phyloP scores from a whole-genome alignment of 2,797 vertebrate species.

The Pseudocheirus occidentalis region DNA sequence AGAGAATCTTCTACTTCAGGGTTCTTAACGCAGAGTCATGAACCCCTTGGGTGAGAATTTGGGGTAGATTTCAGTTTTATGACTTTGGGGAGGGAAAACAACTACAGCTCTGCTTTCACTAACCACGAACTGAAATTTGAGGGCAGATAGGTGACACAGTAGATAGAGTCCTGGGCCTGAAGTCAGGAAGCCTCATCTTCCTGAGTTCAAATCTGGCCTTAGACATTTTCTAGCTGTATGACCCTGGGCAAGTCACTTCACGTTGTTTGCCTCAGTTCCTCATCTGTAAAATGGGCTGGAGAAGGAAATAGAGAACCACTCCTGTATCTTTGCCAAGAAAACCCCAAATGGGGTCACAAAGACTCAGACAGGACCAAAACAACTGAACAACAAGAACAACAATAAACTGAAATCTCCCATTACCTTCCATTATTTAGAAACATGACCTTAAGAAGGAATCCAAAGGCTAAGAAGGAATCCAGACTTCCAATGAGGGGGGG shows the following conservation, averaged over 20 bases:
- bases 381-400: not conserved
- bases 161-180: not conserved
- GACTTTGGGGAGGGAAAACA: not conserved
- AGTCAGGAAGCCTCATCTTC: not conserved
- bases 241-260: not conserved
- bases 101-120: not conserved
- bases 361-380: not conserved
- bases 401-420: not conserved
- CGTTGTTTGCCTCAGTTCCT: not conserved
- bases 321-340: not conserved
- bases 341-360: not conserved
- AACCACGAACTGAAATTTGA: not conserved
- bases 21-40: not conserved
- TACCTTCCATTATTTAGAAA: not conserved
- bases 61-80: not conserved
- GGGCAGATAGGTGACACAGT: not conserved
- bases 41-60: too few relatives aligned
- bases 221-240: not conserved
- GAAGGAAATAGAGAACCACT: not conserved
- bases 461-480: not conserved
- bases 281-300: not conserved
- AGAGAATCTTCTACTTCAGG: not conserved
- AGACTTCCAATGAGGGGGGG: too few relatives aligned
- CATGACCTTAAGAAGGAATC: not conserved
- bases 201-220: not conserved